Percentiles rank a stretch among this genome's conserved stretches.
These are phyloP conservation scores for Dallia pectoralis DNA, from an alignment of 2,797 vertebrate genomes.

Conservation along the genomic window DNA sequence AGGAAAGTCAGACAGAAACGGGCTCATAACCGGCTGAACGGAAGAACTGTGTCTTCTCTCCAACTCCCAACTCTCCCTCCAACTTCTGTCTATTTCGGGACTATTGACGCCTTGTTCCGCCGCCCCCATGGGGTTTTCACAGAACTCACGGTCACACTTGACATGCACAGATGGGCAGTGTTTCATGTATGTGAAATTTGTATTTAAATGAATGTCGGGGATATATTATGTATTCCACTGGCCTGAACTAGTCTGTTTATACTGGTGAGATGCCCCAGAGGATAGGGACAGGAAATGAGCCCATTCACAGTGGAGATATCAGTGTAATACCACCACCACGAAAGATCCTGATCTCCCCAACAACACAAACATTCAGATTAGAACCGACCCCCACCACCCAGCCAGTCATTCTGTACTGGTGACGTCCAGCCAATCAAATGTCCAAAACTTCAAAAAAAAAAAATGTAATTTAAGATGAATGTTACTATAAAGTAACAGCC, in stretches of 20 bases:
- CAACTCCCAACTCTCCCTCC: conserved; percentile 48
- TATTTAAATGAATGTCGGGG: no score
- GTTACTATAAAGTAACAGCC: not conserved
- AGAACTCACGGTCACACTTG: conserved; percentile 44
- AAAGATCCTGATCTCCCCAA: no score
- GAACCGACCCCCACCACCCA: conserved; percentile 29
- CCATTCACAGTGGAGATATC: no score
- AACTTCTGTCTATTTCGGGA: conserved; percentile 67
- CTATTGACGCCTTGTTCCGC: conserved; percentile 57
- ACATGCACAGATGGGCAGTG: conserved; percentile 39
- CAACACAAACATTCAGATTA: conserved; percentile 42
- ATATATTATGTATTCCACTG: not conserved
- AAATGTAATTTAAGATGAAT: not conserved
- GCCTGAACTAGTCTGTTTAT: no score
- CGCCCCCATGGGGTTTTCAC: conserved; percentile 45
- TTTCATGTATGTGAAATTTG: not conserved
- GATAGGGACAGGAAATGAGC: no score
- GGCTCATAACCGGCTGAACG: conserved; percentile 46
- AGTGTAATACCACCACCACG: not conserved
- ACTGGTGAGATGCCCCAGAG: no score
- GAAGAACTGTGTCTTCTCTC: conserved; percentile 40
- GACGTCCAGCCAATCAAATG: conserved; percentile 41
- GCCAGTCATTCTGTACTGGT: conserved; percentile 53
- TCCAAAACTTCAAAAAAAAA: conserved; percentile 56
- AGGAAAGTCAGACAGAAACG: conserved; percentile 50